Evolutionary conservation across 2,888 invertebrate genomes (phyloP), one percentile per base, ranked within the genome.

Genomic region (Spisula solida): DNA sequence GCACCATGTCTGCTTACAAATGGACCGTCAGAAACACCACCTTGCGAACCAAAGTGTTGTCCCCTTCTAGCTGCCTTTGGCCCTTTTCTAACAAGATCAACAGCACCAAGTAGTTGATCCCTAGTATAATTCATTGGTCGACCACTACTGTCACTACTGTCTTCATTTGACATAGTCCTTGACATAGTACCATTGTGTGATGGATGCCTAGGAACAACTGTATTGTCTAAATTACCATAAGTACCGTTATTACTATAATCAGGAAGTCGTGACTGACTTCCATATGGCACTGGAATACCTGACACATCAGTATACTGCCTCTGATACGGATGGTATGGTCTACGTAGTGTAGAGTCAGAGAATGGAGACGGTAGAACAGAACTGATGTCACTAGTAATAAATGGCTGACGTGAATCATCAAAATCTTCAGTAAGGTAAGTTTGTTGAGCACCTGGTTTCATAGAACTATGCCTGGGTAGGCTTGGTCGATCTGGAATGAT

Each of bases 401-500:
- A 94, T 29, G 92, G 93, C n/a, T 84, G 92, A 47, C 88, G 81
- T n/a, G 91, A 90, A 41, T 66, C 82, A 70, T 91, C 84, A 14
- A 91, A 84, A 80, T 93, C 93, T 5, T 93, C 95, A 75, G 93
- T 94, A 1, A 95, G 90, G 88, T 95, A 94, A 0, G 95, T 94
- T 86, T 93, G 94, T 81, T 93, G 93, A 51, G 91, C 90, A 78
- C 93, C 91, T 29, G 95, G 95, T 87, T 95, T 95, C 95, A 95
- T 94, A 75, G 95, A 95, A 90, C 95, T 95, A 82, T 95, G 95
- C 41, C 95, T 93, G 66, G 95, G 95, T 56, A 95, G 94, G 20
- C 93, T 92, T 85, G 94, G 94, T 79, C 90, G 87, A 55, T 86
- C 86, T 70, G 86, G 85, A 48, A 90, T 66, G 41, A 90, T 86